phyloP scores from a whole-genome alignment of 2,888 invertebrate species.

The Amorpha juglandis region DNA sequence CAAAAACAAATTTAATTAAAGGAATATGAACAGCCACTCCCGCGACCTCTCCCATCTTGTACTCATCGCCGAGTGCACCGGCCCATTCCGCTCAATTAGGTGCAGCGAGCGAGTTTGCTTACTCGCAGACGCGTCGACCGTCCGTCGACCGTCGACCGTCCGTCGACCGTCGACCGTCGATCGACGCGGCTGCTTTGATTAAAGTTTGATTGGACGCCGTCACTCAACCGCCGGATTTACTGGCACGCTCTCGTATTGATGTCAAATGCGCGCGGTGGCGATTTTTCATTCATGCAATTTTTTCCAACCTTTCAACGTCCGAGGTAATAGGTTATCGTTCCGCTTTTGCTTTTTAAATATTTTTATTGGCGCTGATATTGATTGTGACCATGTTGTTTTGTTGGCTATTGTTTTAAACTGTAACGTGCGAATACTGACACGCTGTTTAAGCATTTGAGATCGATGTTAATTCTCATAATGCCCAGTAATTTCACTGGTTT shows the following conservation, averaged over 20 bases:
- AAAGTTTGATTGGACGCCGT: constrained; percentile 78
- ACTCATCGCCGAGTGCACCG: constrained; percentile 24
- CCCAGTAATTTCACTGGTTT: no score
- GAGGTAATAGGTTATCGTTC: constrained; percentile 21
- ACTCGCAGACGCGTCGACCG: constrained; percentile 61
- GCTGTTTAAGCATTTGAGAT: no score
- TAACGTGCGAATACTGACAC: no score
- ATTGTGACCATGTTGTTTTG: constrained; percentile 5
- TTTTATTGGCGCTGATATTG: constrained; percentile 11
- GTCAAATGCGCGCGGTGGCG: constrained; percentile 34
- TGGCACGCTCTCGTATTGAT: constrained; percentile 14
- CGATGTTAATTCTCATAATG: no score
- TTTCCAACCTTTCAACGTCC: constrained; percentile 12
- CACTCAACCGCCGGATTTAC: constrained; percentile 58
- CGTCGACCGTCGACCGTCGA: constrained; percentile 52
- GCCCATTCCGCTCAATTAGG: constrained; percentile 79
- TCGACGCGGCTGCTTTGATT: constrained; percentile 72
- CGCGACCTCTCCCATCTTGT: constrained; percentile 47
- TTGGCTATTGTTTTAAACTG: not conserved
- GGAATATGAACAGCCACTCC: not conserved
- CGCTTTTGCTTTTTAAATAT: constrained; percentile 4
- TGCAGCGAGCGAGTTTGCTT: constrained; percentile 59
- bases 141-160: constrained; percentile 51
- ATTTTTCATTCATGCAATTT: constrained; percentile 39
- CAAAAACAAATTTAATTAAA: no score